Evolutionary conservation across 2,888 invertebrate genomes (phyloP), one percentile per base, ranked within the genome.

Genomic region (Melanostoma scalare): DNA sequence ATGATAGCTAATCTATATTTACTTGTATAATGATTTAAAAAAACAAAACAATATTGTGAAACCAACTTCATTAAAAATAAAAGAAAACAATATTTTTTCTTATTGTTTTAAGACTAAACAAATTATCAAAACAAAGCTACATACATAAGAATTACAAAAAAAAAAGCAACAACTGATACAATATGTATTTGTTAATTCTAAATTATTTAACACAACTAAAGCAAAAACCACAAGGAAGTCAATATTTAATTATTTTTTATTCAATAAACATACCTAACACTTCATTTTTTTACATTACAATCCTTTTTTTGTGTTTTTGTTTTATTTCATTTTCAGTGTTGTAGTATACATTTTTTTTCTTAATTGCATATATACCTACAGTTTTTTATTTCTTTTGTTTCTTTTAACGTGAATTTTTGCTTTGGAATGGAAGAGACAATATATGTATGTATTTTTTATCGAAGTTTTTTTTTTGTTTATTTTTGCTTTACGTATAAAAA

Each of bases 401-500:
- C 2, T 10, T 36, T 50, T 40, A 73, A 61, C 65, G 80, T 80
- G 67, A 55, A 79, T 77, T 73, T 78, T 78, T 74, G 60, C 71
- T 78, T 84, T 84, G 84, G 84, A 84, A 84, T 84, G 84, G 79
- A 84, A 75, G 71, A 84, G 71, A 84, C 71, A 79, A 75, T 71
- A 20, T 79, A 84, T 82, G 36, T 73, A 63, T 74, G 36, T 73
- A 63, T 74, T 60, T 61, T 61, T 67, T 65, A 6, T 44, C 30
- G 33, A 55, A 20, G 5, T 40, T 40, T 67, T 40, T n/a, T 33
- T 56, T 42, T n/a, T 30, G 6, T 58, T 63, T 61, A 63, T 71
- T 52, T 69, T 72, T 36, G 31, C 50, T 65, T 56, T 78, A 69
- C 58, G 42, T 53, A 74, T 60, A 74, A 68, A 74, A 74, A 78